Conservation (phyloP, 2,113 vertebrate species). For the Laticauda laticaudata region DNA sequence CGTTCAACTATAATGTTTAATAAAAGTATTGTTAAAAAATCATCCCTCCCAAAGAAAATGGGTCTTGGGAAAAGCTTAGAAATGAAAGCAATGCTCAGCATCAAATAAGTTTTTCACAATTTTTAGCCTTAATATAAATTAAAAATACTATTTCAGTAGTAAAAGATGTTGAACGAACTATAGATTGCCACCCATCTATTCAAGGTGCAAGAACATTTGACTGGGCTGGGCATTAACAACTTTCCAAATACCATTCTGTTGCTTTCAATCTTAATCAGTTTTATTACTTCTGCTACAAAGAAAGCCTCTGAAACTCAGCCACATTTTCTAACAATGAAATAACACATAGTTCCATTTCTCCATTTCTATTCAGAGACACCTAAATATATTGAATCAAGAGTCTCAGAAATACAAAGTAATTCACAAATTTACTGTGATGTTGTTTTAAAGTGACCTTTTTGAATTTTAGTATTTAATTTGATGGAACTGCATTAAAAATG, state of each 20-base stretch:
- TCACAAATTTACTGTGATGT: neutral
- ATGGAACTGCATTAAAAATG: neutral
- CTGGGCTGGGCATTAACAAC: neutral
- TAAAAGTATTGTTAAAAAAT: neutral
- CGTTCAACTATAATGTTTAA: neutral
- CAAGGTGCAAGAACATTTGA: neutral
- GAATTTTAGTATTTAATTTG: neutral
- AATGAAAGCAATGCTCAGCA: neutral
- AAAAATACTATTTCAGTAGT: neutral
- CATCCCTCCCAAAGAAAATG: neutral
- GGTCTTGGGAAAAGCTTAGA: neutral
- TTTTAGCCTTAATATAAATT: neutral
- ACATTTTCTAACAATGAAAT: neutral
- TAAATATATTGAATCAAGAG: neutral
- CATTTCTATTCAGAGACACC: neutral
- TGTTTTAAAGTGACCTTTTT: slow-evolving; percentile 1
- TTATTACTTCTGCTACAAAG: slow-evolving; percentile 1
- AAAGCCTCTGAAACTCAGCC: neutral
- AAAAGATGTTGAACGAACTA: neutral
- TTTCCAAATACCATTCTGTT: neutral
- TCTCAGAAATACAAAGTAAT: neutral
- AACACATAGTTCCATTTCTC: neutral
- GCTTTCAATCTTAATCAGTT: neutral
- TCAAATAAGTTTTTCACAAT: neutral
- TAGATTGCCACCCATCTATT: neutral